Percentiles rank a stretch among this genome's conserved stretches.
phyloP scores from a whole-genome alignment of 2,113 vertebrate genomes.

The Rhodinocichla rosea region DNA sequence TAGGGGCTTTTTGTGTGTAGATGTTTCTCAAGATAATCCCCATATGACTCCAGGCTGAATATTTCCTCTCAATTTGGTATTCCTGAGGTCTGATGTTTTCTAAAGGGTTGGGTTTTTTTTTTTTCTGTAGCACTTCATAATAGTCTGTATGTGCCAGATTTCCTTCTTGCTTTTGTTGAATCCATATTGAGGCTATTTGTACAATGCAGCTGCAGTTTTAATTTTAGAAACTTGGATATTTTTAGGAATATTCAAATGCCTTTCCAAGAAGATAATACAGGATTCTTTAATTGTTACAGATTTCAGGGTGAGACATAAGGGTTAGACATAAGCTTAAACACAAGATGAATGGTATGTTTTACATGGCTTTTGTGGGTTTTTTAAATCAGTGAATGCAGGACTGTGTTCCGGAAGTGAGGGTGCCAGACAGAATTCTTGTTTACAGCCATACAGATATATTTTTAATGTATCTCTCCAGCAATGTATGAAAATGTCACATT shows the following conservation, averaged over 20 bases:
- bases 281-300: constrained; percentile 36
- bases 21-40: constrained; percentile 51
- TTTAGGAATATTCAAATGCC: constrained; percentile 48
- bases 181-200: constrained; percentile 37
- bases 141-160: constrained; percentile 46
- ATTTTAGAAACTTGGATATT: constrained; percentile 62
- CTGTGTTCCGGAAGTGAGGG: not conserved
- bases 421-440: not conserved
- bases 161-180: constrained; percentile 57
- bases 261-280: constrained; percentile 55
- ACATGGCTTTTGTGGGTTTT: not conserved
- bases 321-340: not conserved
- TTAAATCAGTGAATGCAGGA: not conserved
- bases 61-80: constrained; percentile 44
- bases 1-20: not conserved
- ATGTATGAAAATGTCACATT: not conserved
- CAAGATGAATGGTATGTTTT: not conserved
- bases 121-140: constrained; percentile 13
- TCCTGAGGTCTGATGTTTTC: constrained; percentile 22
- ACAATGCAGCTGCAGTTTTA: constrained; percentile 43
- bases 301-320: not conserved
- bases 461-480: not conserved
- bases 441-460: not conserved
- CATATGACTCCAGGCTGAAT: not conserved
- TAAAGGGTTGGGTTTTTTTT: not conserved